Evolutionary conservation across 1,140 invertebrate genomes (phyloP).

Genomic region (Epicauta chinensis): DNA sequence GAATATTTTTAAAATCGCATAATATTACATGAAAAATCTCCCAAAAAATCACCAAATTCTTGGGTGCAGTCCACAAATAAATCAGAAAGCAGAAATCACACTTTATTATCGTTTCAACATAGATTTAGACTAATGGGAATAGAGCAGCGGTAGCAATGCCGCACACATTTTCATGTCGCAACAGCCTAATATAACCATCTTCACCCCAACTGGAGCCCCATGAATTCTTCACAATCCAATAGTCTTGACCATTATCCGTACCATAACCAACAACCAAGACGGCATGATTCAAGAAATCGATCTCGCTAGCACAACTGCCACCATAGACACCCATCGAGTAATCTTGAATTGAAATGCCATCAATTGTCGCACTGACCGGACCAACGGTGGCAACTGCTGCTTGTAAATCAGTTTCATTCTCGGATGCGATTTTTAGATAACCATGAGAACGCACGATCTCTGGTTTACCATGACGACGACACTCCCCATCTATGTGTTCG

Average conservation of each 20-base stretch:
- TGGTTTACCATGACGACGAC: conserved; percentile 30
- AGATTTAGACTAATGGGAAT: too few relatives aligned
- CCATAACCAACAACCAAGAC: conserved; percentile 30
- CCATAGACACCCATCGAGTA: conserved; percentile 49
- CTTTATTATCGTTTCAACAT: too few relatives aligned
- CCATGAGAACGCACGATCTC: conserved; percentile 37
- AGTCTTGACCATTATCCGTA: conserved; percentile 16
- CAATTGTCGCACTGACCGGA: conserved; percentile 82
- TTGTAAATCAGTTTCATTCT: conserved; percentile 59
- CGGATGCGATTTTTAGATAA: conserved; percentile 41
- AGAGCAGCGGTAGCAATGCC: too few relatives aligned
- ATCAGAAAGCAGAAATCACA: too few relatives aligned
- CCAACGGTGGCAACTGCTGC: conserved; percentile 81
- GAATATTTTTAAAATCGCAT: too few relatives aligned
- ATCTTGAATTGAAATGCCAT: conserved; percentile 55
- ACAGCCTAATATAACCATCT: too few relatives aligned
- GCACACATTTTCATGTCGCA: too few relatives aligned
- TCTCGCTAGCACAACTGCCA: too few relatives aligned
- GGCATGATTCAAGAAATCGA: conserved; percentile 25
- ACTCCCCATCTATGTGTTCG: conserved; percentile 9
- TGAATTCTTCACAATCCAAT: conserved; percentile 33
- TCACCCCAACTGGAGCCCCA: too few relatives aligned
- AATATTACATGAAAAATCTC: too few relatives aligned
- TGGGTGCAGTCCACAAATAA: too few relatives aligned
- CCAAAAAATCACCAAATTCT: too few relatives aligned